Conservation (phyloP, 1,140 invertebrate genomes). For the Metopolophium dirhodum region DNA sequence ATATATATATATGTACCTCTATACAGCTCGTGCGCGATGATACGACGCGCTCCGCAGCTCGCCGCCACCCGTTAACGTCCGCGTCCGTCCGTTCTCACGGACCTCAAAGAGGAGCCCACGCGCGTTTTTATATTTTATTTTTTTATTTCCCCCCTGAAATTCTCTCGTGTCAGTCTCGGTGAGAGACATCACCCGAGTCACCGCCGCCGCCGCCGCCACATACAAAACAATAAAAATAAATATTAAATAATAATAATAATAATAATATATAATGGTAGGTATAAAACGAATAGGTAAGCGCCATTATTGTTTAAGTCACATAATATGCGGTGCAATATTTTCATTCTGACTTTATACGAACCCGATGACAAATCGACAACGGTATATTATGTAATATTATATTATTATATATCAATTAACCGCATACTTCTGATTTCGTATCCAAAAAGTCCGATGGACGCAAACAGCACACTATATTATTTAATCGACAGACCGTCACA, state of each 20-base stretch:
- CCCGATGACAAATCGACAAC: no score
- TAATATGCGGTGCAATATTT: background rate
- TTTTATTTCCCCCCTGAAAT: slow-evolving; percentile 29
- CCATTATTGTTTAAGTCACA: background rate
- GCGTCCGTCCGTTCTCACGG: slow-evolving; percentile 44
- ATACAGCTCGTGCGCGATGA: background rate
- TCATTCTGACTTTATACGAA: no score
- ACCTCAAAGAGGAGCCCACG: slow-evolving; percentile 44
- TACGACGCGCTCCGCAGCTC: background rate
- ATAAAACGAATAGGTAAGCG: slow-evolving; percentile 23
- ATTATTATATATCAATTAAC: no score
- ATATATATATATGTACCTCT: background rate
- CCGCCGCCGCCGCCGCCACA: background rate
- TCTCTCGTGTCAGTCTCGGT: slow-evolving; percentile 40
- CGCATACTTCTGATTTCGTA: no score
- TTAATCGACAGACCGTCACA: no score
- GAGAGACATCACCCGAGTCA: background rate
- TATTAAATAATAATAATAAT: background rate
- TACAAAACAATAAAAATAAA: background rate
- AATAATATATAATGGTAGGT: background rate
- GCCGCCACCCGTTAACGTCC: slow-evolving; percentile 11
- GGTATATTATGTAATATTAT: no score
- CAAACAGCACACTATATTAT: no score
- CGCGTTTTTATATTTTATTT: slow-evolving; percentile 27
- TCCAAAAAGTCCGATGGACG: no score